A percentile compares a stretch with the other conserved stretches of the same genome.
Evolutionary conservation across 2,797 vertebrate species (phyloP).

Genomic region (Myotis vivesi): DNA sequence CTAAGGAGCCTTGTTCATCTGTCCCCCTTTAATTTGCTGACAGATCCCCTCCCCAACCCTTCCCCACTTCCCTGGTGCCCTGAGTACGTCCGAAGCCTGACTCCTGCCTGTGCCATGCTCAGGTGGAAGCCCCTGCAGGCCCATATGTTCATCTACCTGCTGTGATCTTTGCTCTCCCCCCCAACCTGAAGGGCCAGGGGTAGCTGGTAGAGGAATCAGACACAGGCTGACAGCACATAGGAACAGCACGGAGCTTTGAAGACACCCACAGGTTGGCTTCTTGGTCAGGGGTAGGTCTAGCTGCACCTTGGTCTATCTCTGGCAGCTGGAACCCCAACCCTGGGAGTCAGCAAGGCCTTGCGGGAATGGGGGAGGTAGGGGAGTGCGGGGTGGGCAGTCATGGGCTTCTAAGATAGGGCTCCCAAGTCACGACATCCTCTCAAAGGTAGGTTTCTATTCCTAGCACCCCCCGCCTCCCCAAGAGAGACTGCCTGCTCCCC

Average conservation of each 20-base stretch:
- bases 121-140: not conserved
- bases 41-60: not conserved
- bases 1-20: not conserved
- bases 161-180: not conserved
- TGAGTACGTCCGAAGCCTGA: not conserved
- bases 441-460: not conserved
- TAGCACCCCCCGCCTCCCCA: not conserved
- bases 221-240: not conserved
- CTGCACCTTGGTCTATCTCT: not conserved
- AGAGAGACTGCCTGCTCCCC: not conserved
- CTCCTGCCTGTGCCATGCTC: not conserved
- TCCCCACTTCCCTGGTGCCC: no score
- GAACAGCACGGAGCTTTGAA: not conserved
- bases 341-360: not conserved
- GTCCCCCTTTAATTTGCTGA: not conserved
- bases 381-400: no score
- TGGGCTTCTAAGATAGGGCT: not conserved
- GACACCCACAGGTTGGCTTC: not conserved
- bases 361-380: no score
- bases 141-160: not conserved
- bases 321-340: not conserved
- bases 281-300: not conserved
- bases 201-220: not conserved
- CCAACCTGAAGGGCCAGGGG: not conserved
- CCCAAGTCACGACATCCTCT: not conserved